phyloP scores from a whole-genome alignment of 92 coral and sea anemone species.

The Micromussa lordhowensis region DNA sequence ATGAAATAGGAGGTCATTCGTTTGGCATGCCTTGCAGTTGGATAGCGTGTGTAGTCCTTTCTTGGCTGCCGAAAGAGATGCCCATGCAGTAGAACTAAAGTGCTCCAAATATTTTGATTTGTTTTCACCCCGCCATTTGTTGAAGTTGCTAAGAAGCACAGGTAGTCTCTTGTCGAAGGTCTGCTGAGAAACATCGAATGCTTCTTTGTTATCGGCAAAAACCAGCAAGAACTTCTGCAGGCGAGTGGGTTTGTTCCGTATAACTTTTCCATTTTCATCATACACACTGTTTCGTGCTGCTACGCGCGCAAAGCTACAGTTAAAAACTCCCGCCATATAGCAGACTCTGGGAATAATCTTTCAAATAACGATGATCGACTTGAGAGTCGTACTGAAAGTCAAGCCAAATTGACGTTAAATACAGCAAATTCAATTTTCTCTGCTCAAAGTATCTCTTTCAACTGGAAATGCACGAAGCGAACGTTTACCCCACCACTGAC shows the following conservation, averaged over 20 bases:
- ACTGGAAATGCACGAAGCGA: neutral
- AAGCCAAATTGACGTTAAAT: no score
- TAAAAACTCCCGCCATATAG: slow-evolving; percentile 42
- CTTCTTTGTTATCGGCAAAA: slow-evolving; percentile 8
- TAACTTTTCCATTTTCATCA: slow-evolving; percentile 25
- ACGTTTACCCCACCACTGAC: neutral
- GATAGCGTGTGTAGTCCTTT: neutral
- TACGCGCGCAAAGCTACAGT: slow-evolving; percentile 49
- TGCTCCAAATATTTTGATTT: slow-evolving; percentile 6
- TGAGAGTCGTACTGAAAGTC: no score
- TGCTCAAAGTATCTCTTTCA: no score
- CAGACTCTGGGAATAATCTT: neutral
- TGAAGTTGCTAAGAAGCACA: neutral
- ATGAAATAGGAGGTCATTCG: neutral
- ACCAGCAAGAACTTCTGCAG: slow-evolving; percentile 6
- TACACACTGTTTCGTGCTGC: slow-evolving; percentile 40
- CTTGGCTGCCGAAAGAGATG: neutral
- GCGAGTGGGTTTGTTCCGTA: slow-evolving; percentile 8
- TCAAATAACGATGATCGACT: no score
- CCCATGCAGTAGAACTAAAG: slow-evolving; percentile 5
- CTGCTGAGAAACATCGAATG: neutral
- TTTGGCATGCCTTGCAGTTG: neutral
- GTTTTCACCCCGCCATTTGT: slow-evolving; percentile 7
- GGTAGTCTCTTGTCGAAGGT: neutral
- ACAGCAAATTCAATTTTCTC: no score